Percentiles rank a stretch among this genome's conserved stretches.
phyloP scores from a whole-genome alignment of 2,888 invertebrate species.

The Caenorhabditis sp. region DNA sequence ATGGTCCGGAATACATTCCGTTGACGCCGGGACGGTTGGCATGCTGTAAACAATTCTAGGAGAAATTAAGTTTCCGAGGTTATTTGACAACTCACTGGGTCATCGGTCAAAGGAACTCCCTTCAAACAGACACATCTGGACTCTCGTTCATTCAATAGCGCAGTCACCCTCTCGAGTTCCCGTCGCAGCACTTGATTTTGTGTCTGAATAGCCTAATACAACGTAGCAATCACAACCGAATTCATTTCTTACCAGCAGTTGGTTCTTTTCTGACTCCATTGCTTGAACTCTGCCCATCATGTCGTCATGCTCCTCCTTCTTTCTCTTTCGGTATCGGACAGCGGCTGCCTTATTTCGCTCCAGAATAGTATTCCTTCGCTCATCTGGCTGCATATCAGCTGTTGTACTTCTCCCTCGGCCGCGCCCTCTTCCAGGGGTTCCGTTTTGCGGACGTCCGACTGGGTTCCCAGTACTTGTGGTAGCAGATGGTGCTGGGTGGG shows the following conservation, averaged over 20 bases:
- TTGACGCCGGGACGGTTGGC: conserved; percentile 31
- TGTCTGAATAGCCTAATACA: conserved; percentile 75
- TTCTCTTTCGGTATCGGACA: conserved; percentile 82
- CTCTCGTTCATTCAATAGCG: conserved; percentile 78
- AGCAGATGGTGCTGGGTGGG: conserved; percentile 15
- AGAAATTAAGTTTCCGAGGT: background rate
- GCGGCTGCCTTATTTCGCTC: conserved; percentile 83
- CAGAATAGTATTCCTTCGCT: conserved; percentile 68
- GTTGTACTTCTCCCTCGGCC: conserved; percentile 75
- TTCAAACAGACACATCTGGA: conserved; percentile 78
- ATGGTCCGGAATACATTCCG: conserved; percentile 55
- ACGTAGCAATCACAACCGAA: conserved; percentile 29
- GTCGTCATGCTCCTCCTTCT: conserved; percentile 83
- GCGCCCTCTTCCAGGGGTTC: conserved; percentile 71
- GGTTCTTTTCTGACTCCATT: conserved; percentile 79
- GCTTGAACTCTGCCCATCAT: conserved; percentile 79
- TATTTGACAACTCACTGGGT: conserved; percentile 18
- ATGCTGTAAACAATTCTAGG: conserved; percentile 29
- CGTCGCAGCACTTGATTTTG: conserved; percentile 80
- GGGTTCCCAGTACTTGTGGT: conserved; percentile 56
- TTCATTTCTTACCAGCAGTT: conserved; percentile 48
- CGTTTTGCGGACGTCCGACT: conserved; percentile 62
- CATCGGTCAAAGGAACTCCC: conserved; percentile 62
- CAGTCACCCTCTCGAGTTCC: conserved; percentile 80
- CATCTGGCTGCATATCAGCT: conserved; percentile 82